phyloP scores from a whole-genome alignment of 2,888 invertebrate species.

The Sylvicola cinctus region DNA sequence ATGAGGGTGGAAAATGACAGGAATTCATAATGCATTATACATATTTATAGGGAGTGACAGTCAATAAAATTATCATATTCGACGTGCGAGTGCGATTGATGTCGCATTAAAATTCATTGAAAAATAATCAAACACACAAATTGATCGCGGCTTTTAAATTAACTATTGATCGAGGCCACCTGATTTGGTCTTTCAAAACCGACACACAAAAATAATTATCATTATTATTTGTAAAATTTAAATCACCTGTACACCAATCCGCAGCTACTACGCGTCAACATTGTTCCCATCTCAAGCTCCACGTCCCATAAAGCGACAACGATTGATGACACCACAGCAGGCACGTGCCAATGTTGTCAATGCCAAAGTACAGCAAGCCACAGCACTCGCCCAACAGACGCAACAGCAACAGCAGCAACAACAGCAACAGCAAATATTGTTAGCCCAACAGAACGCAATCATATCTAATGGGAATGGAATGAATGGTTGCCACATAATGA shows the following conservation, averaged over 20 bases:
- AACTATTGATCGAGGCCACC: too few relatives aligned
- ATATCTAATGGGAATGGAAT: neutral
- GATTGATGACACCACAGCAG: constrained; percentile 20
- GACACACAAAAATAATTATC: too few relatives aligned
- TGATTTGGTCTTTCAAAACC: too few relatives aligned
- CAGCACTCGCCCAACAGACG: constrained; percentile 5
- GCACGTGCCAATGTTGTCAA: constrained; percentile 14
- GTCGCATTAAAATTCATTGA: too few relatives aligned
- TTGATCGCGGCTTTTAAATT: too few relatives aligned
- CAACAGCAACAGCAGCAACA: constrained; percentile 10
- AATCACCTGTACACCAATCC: neutral
- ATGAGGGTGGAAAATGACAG: too few relatives aligned
- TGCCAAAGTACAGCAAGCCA: constrained; percentile 10
- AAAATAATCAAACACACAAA: too few relatives aligned
- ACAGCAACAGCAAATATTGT: neutral
- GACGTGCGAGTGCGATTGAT: too few relatives aligned
- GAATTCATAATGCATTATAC: too few relatives aligned
- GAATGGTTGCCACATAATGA: neutral
- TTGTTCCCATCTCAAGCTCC: constrained; percentile 19
- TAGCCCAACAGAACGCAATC: neutral
- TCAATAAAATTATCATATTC: too few relatives aligned
- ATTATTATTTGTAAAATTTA: too few relatives aligned
- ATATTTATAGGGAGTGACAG: too few relatives aligned
- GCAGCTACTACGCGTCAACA: constrained; percentile 23
- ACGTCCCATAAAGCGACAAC: constrained; percentile 25